Evolutionary conservation across 2,888 invertebrate species (phyloP), one percentile per base, ranked within the genome.

Genomic region (Syrista parreyssii): DNA sequence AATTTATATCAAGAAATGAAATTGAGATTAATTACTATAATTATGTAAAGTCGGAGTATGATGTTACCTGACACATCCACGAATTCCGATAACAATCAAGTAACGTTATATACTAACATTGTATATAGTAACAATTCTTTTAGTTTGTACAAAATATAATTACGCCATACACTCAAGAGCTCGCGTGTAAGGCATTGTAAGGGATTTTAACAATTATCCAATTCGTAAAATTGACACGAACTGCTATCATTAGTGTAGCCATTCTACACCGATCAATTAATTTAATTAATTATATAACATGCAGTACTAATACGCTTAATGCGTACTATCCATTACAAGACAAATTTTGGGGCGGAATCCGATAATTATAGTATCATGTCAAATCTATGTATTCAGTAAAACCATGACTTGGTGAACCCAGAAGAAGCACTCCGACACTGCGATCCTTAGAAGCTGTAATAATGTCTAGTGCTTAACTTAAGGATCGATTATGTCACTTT

Each of bases 341-440:
- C 40, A 75, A 40, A 68, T 69, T 68, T 32, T 55, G 75, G 82
- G 81, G 82, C 81, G 83, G 82, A 84, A 75, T 83, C 15, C 35
- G 75, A 69, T 78, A 73, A 55, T 68, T 71, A 73, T 81, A 78
- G 76, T 81, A 87, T 92, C 91, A 92, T 79, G 92, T 92, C 75
- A 92, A 87, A 85, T 92, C 92, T 79, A 91, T 90, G 85, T 92
- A 92, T 79, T 92, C 92, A 71, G 92, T 92, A 87, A 91, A 92
- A 4, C 92, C 92, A 83, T 92, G 92, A 86, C 91, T 92, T 68
- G 92, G 92, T 34, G 92, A 88, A 30, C 92, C 92, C 11, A 92
- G 88, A 33, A 91, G 87, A 68, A 92, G 86, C 34, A 92, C 88
- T 32, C 92, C 92, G 4, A 92, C 92, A 68, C 92, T 91, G 75